Conservation (phyloP, 2,888 invertebrate genomes). For the Drosophila leonis region DNA sequence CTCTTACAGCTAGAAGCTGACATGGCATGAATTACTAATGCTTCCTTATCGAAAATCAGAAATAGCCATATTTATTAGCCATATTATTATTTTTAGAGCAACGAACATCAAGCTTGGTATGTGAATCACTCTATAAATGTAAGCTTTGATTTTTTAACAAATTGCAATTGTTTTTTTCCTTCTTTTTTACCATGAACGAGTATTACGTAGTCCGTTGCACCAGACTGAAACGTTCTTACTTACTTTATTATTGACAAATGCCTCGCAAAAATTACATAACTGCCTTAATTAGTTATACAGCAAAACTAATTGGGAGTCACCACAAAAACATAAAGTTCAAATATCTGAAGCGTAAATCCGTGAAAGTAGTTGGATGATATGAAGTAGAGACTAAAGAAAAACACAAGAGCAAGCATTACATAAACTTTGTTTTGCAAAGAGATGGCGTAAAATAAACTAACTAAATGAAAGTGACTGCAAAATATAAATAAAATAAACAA, state of each 20-base stretch:
- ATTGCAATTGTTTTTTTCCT: neutral
- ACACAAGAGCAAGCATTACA: conserved; percentile 52
- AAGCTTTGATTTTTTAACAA: neutral
- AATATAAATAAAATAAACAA: conserved; percentile 49
- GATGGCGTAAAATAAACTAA: conserved; percentile 37
- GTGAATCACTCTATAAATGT: neutral
- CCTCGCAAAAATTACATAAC: conserved; percentile 31
- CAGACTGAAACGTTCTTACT: neutral
- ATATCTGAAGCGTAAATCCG: conserved; percentile 79
- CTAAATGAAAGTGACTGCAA: conserved; percentile 66
- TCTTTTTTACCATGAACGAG: neutral
- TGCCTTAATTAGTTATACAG: conserved; percentile 49
- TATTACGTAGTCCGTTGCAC: neutral
- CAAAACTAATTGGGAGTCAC: conserved; percentile 62
- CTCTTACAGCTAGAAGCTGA: neutral
- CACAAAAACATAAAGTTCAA: conserved; percentile 60
- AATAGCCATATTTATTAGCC: neutral
- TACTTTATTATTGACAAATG: conserved; percentile 36
- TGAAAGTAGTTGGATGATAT: conserved; percentile 58
- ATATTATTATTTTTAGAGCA: neutral
- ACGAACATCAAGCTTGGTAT: neutral
- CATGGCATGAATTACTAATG: neutral
- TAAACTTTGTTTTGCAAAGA: conserved; percentile 61
- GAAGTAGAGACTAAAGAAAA: conserved; percentile 49
- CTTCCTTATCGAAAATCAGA: neutral